Conservation (phyloP, 2,888 invertebrate species). For the Dendrolimus pini region DNA sequence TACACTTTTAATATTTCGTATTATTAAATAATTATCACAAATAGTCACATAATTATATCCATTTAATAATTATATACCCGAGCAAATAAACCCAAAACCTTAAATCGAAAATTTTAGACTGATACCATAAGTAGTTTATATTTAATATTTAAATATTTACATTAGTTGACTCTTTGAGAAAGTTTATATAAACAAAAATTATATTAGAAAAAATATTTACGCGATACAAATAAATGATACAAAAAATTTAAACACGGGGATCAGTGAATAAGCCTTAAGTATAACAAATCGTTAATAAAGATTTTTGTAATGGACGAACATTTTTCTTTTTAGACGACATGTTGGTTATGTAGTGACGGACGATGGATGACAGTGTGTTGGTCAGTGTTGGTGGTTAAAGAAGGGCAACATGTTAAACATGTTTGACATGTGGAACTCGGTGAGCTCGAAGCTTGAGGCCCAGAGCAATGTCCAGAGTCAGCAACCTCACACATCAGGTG, state of each 20-base stretch:
- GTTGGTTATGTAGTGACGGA: conserved; percentile 27
- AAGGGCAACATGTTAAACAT: conserved; percentile 74
- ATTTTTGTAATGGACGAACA: conserved; percentile 58
- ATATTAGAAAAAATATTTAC: conserved; percentile 35
- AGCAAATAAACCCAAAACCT: conserved; percentile 63
- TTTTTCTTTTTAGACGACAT: conserved; percentile 24
- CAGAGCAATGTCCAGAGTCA: conserved; percentile 80
- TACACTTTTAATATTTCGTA: conserved; percentile 11
- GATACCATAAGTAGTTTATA: conserved; percentile 52
- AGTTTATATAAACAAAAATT: conserved; percentile 57
- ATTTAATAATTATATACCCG: conserved; percentile 49
- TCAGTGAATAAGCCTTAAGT: conserved; percentile 68
- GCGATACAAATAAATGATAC: conserved; percentile 38
- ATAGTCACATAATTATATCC: conserved; percentile 47
- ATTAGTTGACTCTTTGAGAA: conserved; percentile 75
- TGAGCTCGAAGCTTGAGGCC: conserved; percentile 83
- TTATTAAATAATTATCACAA: conserved; percentile 23
- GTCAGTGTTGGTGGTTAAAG: neutral
- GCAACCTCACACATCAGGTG: conserved; percentile 87
- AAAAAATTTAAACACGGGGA: conserved; percentile 56
- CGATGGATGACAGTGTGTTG: conserved; percentile 21
- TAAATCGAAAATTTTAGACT: conserved; percentile 74
- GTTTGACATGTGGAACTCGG: conserved; percentile 91
- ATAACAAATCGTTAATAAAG: conserved; percentile 14
- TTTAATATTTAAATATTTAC: conserved; percentile 53